These are phyloP conservation scores for Netelia fuscicornis DNA, from an alignment of 2,888 invertebrate species.

Conservation along the genomic window DNA sequence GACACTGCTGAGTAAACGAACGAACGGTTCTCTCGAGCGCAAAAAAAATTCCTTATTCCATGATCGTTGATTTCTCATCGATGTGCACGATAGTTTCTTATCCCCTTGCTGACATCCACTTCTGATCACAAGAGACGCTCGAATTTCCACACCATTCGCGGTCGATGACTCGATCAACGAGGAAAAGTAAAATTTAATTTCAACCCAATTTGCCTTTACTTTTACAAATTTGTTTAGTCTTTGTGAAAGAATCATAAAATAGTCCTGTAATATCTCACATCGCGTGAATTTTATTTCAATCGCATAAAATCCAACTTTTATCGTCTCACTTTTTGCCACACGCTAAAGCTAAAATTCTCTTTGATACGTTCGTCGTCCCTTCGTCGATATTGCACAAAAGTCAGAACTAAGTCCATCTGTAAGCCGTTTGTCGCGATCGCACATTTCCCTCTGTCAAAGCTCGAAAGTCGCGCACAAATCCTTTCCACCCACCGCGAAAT, in stretches of 20 bases:
- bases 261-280: too few relatives aligned
- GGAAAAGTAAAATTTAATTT: neutral
- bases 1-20: slow-evolving; percentile 61
- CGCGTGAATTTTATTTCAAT: too few relatives aligned
- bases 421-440: slow-evolving; percentile 4
- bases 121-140: slow-evolving; percentile 19
- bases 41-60: slow-evolving; percentile 42
- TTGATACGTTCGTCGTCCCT: slow-evolving; percentile 21
- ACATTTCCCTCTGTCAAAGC: neutral
- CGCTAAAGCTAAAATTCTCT: neutral
- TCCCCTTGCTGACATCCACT: slow-evolving; percentile 11
- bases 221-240: neutral
- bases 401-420: neutral
- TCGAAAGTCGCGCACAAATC: slow-evolving; percentile 26
- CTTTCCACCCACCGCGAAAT: slow-evolving; percentile 41
- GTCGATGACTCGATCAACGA: slow-evolving; percentile 48
- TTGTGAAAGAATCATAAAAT: too few relatives aligned
- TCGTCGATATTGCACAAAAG: slow-evolving; percentile 30
- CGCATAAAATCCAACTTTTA: too few relatives aligned
- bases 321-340: too few relatives aligned
- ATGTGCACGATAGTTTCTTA: neutral
- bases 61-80: slow-evolving; percentile 54
- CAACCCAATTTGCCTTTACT: neutral
- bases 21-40: slow-evolving; percentile 28
- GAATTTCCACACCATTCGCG: slow-evolving; percentile 27